Conservation (phyloP, 1,140 invertebrate genomes). For the Bemisia tabaci region DNA sequence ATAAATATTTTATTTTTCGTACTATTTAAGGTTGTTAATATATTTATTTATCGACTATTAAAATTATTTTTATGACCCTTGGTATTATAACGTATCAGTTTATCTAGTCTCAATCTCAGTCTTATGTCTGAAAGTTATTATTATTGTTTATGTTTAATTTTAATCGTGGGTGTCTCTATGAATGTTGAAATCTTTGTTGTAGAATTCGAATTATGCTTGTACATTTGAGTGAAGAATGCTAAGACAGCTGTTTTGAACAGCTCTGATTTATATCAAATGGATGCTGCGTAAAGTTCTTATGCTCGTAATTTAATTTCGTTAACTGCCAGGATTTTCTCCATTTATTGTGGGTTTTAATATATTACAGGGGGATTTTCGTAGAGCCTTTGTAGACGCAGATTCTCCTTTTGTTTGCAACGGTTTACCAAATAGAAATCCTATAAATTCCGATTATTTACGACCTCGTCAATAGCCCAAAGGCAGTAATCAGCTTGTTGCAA, state of each 20-base stretch:
- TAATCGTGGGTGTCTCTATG: background rate
- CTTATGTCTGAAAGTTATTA: background rate
- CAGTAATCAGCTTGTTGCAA: too few species aligned
- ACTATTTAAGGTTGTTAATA: background rate
- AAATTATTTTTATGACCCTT: background rate
- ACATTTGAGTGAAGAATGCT: background rate
- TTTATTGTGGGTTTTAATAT: too few species aligned
- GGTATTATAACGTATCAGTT: background rate
- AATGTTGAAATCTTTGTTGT: background rate
- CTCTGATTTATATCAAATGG: too few species aligned
- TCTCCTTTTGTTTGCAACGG: too few species aligned
- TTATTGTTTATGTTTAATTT: background rate
- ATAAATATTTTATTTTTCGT: background rate
- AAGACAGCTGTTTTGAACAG: too few species aligned
- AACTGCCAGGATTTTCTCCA: background rate
- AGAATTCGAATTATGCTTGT: background rate
- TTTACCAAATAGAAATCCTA: too few species aligned
- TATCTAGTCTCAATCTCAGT: background rate
- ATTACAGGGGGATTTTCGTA: too few species aligned
- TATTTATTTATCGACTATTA: background rate
- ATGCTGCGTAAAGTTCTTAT: too few species aligned
- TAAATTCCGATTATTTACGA: too few species aligned
- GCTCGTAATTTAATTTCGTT: too few species aligned
- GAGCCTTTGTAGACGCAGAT: too few species aligned
- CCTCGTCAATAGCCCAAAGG: too few species aligned